Conservation (phyloP, 2,888 invertebrate species). For the Macroteleia sp. region DNA sequence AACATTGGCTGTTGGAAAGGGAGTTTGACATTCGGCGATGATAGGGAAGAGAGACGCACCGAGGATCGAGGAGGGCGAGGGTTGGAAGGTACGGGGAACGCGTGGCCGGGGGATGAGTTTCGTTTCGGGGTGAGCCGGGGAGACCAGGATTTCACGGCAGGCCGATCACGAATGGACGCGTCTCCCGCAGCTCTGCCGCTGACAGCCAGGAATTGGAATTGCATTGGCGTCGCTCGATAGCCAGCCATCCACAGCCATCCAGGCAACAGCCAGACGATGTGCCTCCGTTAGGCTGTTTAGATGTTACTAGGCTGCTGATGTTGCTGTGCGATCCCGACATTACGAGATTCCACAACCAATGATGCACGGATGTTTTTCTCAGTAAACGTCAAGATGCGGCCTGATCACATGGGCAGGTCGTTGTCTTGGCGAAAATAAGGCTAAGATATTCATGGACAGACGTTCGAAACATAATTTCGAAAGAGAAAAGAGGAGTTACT, state of each 20-base stretch:
- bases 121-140: slow-evolving; percentile 69
- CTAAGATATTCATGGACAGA: too few relatives aligned
- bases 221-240: slow-evolving; percentile 84
- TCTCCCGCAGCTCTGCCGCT: slow-evolving; percentile 83
- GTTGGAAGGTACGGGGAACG: slow-evolving; percentile 60
- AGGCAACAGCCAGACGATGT: slow-evolving; percentile 63
- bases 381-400: too few relatives aligned
- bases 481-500: too few relatives aligned
- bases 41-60: slow-evolving; percentile 62
- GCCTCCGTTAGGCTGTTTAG: slow-evolving; percentile 64
- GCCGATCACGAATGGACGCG: slow-evolving; percentile 84
- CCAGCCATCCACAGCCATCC: slow-evolving; percentile 80
- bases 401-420: too few relatives aligned
- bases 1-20: slow-evolving; percentile 69
- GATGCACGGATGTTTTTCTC: too few relatives aligned
- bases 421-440: too few relatives aligned
- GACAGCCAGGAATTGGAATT: slow-evolving; percentile 84
- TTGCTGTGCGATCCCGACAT: slow-evolving; percentile 28
- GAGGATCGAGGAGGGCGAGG: slow-evolving; percentile 65
- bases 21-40: slow-evolving; percentile 72
- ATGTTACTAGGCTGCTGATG: slow-evolving; percentile 64
- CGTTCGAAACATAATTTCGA: too few relatives aligned
- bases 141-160: slow-evolving; percentile 83
- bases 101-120: slow-evolving; percentile 57
- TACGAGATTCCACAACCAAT: slow-evolving; percentile 34